Percentiles rank a stretch among this genome's conserved stretches.
Evolutionary conservation across 2,797 vertebrate species (phyloP).

Genomic region (Peromyscus aztecus): DNA sequence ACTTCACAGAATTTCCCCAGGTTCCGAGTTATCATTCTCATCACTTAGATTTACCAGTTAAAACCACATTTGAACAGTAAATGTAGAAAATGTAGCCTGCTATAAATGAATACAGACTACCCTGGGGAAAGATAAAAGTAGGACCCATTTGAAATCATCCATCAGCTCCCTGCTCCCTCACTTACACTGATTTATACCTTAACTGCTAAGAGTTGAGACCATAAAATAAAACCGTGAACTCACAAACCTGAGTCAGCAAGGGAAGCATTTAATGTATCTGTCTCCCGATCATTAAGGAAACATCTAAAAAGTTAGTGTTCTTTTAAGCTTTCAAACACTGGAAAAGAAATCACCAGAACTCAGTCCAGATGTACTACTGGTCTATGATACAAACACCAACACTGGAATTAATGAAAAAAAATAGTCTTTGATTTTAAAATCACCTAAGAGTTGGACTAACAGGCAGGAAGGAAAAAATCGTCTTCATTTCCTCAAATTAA

Average conservation of each 20-base stretch:
- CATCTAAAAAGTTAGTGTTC: not conserved
- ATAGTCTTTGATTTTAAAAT: not conserved
- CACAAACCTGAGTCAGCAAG: slow-evolving; percentile 58
- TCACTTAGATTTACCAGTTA: not conserved
- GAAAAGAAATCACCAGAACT: not conserved
- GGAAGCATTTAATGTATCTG: not conserved
- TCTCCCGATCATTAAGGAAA: slow-evolving; percentile 25
- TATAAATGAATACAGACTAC: slow-evolving; percentile 33
- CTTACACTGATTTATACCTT: slow-evolving; percentile 59
- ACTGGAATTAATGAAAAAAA: not conserved
- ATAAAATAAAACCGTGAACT: slow-evolving; percentile 44
- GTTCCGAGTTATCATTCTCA: slow-evolving; percentile 19
- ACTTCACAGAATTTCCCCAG: not conserved
- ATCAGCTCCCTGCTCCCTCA: not conserved
- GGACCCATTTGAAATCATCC: slow-evolving; percentile 57
- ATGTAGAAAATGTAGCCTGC: slow-evolving; percentile 33
- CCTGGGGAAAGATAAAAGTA: slow-evolving; percentile 52
- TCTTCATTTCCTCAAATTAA: slow-evolving; percentile 46
- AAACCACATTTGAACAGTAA: slow-evolving; percentile 53
- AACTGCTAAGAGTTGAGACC: not conserved
- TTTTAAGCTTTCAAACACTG: slow-evolving; percentile 30
- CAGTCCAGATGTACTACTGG: not conserved
- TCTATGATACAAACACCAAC: not conserved
- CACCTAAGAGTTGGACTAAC: not conserved
- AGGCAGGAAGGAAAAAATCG: not conserved